Conservation (phyloP, 2,888 invertebrate species). For the Trachelus troglodyta region DNA sequence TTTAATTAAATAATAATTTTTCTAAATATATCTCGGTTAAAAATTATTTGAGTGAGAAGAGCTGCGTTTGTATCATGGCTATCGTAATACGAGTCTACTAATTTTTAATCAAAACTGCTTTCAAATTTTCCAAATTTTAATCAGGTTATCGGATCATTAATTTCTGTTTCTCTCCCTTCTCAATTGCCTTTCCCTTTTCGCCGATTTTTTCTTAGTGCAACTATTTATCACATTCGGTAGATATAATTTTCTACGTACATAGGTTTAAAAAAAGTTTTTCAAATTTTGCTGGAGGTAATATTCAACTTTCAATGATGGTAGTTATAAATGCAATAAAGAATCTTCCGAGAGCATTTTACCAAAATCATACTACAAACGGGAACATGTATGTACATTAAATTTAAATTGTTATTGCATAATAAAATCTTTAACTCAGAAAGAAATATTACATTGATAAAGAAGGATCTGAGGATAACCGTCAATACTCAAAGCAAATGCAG, state of each 20-base stretch:
- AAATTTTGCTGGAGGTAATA: neutral
- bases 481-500: neutral
- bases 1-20: no score
- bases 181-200: neutral
- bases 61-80: neutral
- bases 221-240: neutral
- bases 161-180: neutral
- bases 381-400: neutral
- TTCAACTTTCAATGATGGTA: neutral
- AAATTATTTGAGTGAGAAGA: neutral
- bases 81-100: neutral
- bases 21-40: no score
- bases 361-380: neutral
- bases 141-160: neutral
- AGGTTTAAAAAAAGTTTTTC: neutral
- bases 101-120: no score
- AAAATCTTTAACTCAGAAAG: neutral
- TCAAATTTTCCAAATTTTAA: neutral
- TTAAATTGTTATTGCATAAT: neutral
- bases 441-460: neutral
- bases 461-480: neutral
- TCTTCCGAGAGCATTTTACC: neutral
- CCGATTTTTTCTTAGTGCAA: neutral
- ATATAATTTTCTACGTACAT: neutral
- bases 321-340: neutral